Evolutionary conservation across 2,888 invertebrate species (phyloP), one percentile per base, ranked within the genome.

Genomic region (Macrophya alboannulata): DNA sequence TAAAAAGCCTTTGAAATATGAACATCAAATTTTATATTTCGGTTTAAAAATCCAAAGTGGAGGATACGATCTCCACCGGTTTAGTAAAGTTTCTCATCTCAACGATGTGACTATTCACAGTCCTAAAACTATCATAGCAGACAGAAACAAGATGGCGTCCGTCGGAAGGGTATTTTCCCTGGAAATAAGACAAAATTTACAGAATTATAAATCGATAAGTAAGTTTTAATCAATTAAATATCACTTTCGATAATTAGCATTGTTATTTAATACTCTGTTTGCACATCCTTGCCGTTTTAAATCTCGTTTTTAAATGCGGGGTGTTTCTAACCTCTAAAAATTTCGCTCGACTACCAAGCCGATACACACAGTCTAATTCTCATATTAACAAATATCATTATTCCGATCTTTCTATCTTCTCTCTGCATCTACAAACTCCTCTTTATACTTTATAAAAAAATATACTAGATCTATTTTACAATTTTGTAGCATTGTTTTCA

Each of bases 101-200:
- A 21, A 62, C n/a, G 8, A n/a, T n/a, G 5, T 62, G 6, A 9
- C 59, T 21, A 3, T 62, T 25, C 25, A 62, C 21, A n/a, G 59
- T 62, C 21, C 3, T n/a, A 2, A 25, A 9, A 25, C 1, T 10
- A 55, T n/a, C 31, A n/a, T 21, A 62, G 62, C 62, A 25, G 62
- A 62, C 62, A 4, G 4, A 62, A 25, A 45, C 43, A 89, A 88
- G 86, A 90, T 90, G 90, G 87, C 89, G 85, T 88, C 89, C 72
- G 86, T 88, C 3, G 87, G 88, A 8, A 85, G 89, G 85, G 85
- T 89, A 76, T 76, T 89, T 43, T 87, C 84, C 68, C 86, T 77
- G 2, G 87, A 88, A 25, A 76, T 89, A 40, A 85, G 79, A 65
- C 86, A 83, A 68, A 87, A 85, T 87, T 89, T 89, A 25, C 86